A percentile compares a stretch with the other conserved stretches of the same genome.
These are phyloP conservation scores for Cuculus canorus DNA, from an alignment of 2,797 vertebrate genomes.

Conservation along the genomic window DNA sequence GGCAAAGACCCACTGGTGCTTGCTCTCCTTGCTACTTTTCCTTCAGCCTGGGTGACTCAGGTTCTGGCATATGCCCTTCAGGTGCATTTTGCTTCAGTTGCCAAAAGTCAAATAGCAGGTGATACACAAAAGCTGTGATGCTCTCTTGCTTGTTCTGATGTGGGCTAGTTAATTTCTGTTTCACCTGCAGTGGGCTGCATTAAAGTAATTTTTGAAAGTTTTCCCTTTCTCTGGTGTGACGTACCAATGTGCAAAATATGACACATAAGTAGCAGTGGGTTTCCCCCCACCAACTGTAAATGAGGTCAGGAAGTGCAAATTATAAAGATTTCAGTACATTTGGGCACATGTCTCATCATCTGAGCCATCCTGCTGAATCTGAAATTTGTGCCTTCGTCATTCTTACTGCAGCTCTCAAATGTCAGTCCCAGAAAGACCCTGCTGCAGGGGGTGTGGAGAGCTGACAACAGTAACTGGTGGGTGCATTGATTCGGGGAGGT, in stretches of 20 bases:
- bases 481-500: not conserved
- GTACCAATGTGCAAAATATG: not conserved
- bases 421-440: not conserved
- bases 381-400: fast-evolving
- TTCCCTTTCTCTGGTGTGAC: not conserved
- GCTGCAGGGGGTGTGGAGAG: not conserved
- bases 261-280: not conserved
- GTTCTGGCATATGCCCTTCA: not conserved
- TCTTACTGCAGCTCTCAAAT: not conserved
- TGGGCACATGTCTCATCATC: not conserved
- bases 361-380: not conserved
- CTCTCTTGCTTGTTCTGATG: not conserved
- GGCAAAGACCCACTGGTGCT: not conserved
- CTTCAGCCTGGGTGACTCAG: not conserved
- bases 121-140: not conserved
- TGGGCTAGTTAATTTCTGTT: not conserved
- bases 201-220: not conserved
- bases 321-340: not conserved
- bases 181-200: not conserved
- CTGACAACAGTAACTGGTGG: fast-evolving
- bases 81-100: not conserved
- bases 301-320: not conserved
- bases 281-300: slow-evolving; percentile 19
- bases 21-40: not conserved
- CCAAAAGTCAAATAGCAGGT: not conserved